Base-by-base conservation (phyloP, 2,797 vertebrate species). In the Melanotaenia maccullochi region DNA sequence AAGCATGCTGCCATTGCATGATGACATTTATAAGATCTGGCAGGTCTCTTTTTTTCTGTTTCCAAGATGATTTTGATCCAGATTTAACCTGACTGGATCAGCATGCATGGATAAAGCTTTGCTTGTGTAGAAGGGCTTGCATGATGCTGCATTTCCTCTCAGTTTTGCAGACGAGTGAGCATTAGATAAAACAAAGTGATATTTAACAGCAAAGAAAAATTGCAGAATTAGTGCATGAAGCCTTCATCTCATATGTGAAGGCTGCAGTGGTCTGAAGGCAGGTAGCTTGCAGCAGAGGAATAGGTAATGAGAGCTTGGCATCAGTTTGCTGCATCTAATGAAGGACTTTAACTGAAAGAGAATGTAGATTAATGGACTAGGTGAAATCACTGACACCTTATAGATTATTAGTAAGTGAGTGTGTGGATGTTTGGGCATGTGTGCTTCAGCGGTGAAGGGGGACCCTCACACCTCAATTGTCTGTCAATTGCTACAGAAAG, bases 121-220 rank as follows among this genome's bases (percentile, higher is more conserved):
- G 73, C 79, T 81, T 62, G 68, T 38, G 59, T 76, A 71, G 51
- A 32, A 47, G 80, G 59, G 71, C 79, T 86, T 62, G 79, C 68
- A 85, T 92, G 89, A 93, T 90, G 84, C 84, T 90, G 89, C 89
- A 87, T 87, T 91, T 91, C 81, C 71, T 79, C 52, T 68, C 67
- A 65, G 73, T 80, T 81, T 80, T 72, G 68, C 71, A 67, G 81
- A 79, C 69, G 82, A 81, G 60, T 32, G 81, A 80, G 83, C 32
- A 14, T 87, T 88, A 85, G 60, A 79, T 86, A 79, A 90, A 86
- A 76, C 56, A 71, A 14, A 49, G 8, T 0, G 44, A 73, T 60
- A 42, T 63, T 47, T 1, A 30, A 72, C 78, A 20, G 60, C 65
- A 63, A 64, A 62, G 24, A 25, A 72, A 63, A 83, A 73, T 25